phyloP scores from a whole-genome alignment of 2,888 invertebrate species.

The Drosophila gaucha region DNA sequence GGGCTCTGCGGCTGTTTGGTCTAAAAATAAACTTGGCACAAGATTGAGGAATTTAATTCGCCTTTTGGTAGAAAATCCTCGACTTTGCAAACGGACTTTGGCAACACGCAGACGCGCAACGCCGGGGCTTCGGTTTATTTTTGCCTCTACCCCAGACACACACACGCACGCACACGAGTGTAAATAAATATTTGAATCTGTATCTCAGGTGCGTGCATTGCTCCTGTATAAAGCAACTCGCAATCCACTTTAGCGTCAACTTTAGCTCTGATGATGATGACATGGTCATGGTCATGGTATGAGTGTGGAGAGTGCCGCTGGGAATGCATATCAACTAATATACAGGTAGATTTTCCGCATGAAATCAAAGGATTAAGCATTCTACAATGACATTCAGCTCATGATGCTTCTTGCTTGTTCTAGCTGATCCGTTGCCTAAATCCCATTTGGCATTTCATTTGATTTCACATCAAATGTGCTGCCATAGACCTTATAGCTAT shows the following conservation, averaged over 20 bases:
- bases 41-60: conserved; percentile 82
- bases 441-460: conserved; percentile 63
- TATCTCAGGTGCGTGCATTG: conserved; percentile 49
- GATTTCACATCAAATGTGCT: conserved; percentile 26
- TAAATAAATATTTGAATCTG: conserved; percentile 39
- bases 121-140: conserved; percentile 30
- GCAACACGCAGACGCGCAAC: conserved; percentile 48
- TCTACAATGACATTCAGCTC: conserved; percentile 53
- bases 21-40: conserved; percentile 81
- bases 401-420: too few species aligned
- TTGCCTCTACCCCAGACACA: conserved; percentile 6
- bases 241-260: conserved; percentile 71
- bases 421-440: conserved; percentile 45
- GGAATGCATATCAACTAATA: conserved; percentile 42
- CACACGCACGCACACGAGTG: background rate
- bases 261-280: conserved; percentile 63
- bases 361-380: conserved; percentile 70
- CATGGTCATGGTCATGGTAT: conserved; percentile 67
- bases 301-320: conserved; percentile 29
- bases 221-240: conserved; percentile 55
- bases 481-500: background rate
- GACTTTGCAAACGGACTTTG: conserved; percentile 80
- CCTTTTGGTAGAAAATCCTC: conserved; percentile 82
- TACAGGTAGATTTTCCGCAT: conserved; percentile 69
- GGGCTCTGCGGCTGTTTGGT: conserved; percentile 36